Conservation (phyloP, 2,888 invertebrate species). For the Octonoba sinensis region DNA sequence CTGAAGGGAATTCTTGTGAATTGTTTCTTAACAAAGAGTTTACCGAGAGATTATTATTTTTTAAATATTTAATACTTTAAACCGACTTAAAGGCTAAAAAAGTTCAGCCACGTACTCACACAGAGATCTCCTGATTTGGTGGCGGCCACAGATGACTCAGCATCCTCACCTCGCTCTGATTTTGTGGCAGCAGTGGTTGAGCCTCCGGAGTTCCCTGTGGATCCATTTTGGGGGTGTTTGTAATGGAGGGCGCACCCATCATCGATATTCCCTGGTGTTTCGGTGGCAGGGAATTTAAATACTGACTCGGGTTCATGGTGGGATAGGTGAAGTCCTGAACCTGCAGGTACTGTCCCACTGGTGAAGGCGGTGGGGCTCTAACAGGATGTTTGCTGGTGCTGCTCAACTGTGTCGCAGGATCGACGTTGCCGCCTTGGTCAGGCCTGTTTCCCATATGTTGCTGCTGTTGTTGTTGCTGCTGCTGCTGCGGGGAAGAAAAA, state of each 20-base stretch:
- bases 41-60: too few relatives aligned
- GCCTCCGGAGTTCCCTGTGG: constrained; percentile 39
- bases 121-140: constrained; percentile 64
- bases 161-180: constrained; percentile 50
- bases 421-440: constrained; percentile 8
- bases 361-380: constrained; percentile 54
- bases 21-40: too few relatives aligned
- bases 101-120: constrained; percentile 63
- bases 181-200: constrained; percentile 54
- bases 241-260: constrained; percentile 39
- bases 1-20: too few relatives aligned
- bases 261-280: constrained; percentile 34
- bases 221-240: constrained; percentile 30
- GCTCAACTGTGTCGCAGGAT: constrained; percentile 1
- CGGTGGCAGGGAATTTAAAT: constrained; percentile 50
- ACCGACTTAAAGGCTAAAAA: background rate
- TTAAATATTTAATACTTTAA: too few relatives aligned
- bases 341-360: constrained; percentile 55
- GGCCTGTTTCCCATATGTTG: background rate
- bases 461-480: constrained; percentile 54
- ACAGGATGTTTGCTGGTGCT: constrained; percentile 36
- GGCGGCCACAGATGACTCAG: constrained; percentile 63
- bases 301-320: constrained; percentile 36
- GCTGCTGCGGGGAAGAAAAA: background rate
- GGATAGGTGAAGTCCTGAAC: constrained; percentile 62